These are phyloP conservation scores for Ethmia dodecea DNA, from an alignment of 2,888 invertebrate genomes.

Conservation along the genomic window DNA sequence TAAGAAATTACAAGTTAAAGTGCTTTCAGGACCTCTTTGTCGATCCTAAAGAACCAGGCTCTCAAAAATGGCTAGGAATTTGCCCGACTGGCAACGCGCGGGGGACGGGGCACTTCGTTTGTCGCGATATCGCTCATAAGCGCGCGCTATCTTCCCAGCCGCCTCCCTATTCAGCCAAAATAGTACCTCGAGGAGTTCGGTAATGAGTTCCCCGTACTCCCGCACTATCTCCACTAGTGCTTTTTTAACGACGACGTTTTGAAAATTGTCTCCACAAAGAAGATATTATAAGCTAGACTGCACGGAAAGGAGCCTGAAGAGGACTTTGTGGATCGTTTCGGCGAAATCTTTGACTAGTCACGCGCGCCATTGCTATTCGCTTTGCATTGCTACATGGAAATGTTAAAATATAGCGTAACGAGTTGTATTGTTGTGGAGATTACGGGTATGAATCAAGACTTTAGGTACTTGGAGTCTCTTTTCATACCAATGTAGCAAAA, in stretches of 20 bases:
- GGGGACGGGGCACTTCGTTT: constrained; percentile 55
- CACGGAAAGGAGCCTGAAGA: too few relatives aligned
- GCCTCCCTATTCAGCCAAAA: constrained; percentile 68
- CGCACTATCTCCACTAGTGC: constrained; percentile 46
- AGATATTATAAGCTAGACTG: constrained; percentile 7
- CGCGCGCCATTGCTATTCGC: too few relatives aligned
- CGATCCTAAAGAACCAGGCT: constrained; percentile 5
- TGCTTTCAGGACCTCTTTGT: too few relatives aligned
- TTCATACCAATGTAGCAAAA: too few relatives aligned
- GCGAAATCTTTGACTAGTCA: too few relatives aligned
- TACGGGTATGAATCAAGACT: too few relatives aligned
- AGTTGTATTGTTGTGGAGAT: too few relatives aligned
- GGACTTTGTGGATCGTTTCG: too few relatives aligned
- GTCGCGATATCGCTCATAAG: constrained; percentile 71
- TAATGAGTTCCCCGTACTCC: constrained; percentile 69
- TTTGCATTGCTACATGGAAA: too few relatives aligned
- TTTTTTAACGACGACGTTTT: constrained; percentile 57
- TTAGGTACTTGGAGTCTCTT: too few relatives aligned
- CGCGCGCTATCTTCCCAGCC: constrained; percentile 57
- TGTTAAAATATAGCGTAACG: too few relatives aligned
- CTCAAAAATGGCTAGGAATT: constrained; percentile 5
- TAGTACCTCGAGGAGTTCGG: constrained; percentile 71
- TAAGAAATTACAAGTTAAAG: too few relatives aligned
- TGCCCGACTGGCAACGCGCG: constrained; percentile 3
- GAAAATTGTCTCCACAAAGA: constrained; percentile 41